A percentile compares a stretch with the other conserved stretches of the same genome.
phyloP scores from a whole-genome alignment of 2,888 invertebrate species.

The Odontocolon sp. region DNA sequence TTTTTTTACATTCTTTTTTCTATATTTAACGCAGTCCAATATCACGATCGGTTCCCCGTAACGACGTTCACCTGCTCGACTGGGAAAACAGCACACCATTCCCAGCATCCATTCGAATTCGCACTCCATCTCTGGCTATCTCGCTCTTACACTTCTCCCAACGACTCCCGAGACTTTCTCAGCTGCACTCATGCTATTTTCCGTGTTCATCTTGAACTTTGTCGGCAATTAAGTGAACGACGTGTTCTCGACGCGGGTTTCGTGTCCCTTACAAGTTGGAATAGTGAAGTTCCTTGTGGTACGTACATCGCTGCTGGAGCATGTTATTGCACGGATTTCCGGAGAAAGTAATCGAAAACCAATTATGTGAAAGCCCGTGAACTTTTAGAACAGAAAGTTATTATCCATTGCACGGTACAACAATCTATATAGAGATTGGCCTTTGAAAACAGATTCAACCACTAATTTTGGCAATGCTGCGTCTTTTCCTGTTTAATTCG shows the following conservation, averaged over 20 bases:
- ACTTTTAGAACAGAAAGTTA: background rate
- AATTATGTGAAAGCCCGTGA: conserved; percentile 39
- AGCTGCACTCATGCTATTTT: conserved; percentile 16
- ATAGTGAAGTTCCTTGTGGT: background rate
- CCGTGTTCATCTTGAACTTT: conserved; percentile 42
- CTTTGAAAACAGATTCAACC: too few relatives aligned
- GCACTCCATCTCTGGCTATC: conserved; percentile 23
- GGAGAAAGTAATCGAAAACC: conserved; percentile 33
- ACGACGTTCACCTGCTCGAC: background rate
- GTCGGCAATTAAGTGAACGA: conserved; percentile 46
- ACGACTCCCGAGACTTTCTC: conserved; percentile 14
- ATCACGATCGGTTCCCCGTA: background rate
- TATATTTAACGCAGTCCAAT: conserved; percentile 21
- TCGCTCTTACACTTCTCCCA: conserved; percentile 26
- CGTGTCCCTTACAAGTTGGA: background rate
- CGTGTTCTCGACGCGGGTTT: conserved; percentile 31
- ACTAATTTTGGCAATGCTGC: too few relatives aligned
- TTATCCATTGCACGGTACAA: too few relatives aligned
- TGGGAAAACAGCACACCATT: conserved; percentile 5
- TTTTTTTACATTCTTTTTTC: conserved; percentile 7
- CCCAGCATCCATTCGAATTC: conserved; percentile 18
- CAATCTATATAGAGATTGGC: too few relatives aligned
- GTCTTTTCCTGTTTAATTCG: too few relatives aligned
- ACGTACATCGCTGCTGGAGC: background rate
- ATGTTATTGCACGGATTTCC: background rate